Conservation (phyloP, 2,797 vertebrate genomes). For the Myoxocephalus aenaeus region DNA sequence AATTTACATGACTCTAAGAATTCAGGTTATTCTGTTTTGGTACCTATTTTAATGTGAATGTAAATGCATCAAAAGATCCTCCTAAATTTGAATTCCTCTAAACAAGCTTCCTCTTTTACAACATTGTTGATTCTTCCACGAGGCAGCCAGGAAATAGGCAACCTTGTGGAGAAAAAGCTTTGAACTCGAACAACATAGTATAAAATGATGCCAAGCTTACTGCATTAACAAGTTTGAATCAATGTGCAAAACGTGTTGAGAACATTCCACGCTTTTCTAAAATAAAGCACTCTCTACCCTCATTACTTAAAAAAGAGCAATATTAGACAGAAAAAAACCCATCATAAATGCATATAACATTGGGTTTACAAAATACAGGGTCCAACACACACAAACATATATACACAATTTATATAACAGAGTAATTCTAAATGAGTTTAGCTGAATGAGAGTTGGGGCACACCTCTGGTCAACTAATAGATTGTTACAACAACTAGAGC, state of each 20-base stretch:
- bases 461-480: slow-evolving; percentile 10
- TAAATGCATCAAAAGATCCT: neutral
- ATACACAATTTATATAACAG: neutral
- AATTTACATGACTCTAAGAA: neutral
- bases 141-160: neutral
- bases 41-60: neutral
- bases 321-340: neutral
- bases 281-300: neutral
- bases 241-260: slow-evolving; percentile 10
- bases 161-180: neutral
- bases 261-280: neutral
- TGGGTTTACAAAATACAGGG: neutral
- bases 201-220: neutral
- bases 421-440: slow-evolving; percentile 1
- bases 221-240: slow-evolving; percentile 13
- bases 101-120: neutral
- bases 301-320: neutral
- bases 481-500: slow-evolving; percentile 15
- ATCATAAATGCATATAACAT: neutral
- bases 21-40: neutral
- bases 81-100: too few species aligned
- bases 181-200: slow-evolving; percentile 11
- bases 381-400: neutral
- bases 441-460: neutral
- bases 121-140: neutral